Evolutionary conservation across 2,888 invertebrate genomes (phyloP), one percentile per base, ranked within the genome.

Genomic region (Meandrusa payeni): DNA sequence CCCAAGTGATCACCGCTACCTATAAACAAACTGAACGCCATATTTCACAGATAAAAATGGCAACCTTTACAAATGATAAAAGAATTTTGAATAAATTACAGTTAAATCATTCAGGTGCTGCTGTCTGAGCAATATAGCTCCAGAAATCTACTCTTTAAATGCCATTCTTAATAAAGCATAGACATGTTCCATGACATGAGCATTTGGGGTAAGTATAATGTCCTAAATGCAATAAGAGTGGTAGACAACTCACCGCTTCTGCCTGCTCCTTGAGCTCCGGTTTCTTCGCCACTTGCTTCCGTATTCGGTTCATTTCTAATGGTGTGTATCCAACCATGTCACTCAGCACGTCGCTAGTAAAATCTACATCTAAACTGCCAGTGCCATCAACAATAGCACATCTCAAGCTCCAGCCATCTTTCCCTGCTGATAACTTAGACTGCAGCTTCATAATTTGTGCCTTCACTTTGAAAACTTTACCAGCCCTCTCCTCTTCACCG

Each of bases 321-420:
- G 89, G 87, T 1, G 86, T 78, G 45, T 75, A 80, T 0, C 89
- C 90, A 1, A 88, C 83, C 40, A 90, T 59, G 33, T 81, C 73
- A 0, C 89, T 77, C 1, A 91, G 67, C 5, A 92, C 88, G 54
- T 89, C 80, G 48, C 89, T 89, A 0, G 90, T 83, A 38, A 93
- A 87, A 9, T 82, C 79, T 1, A 90, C 89, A 34, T 89, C 83
- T 7, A 92, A 51, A 36, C 69, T 78, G 1, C 88, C 90, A 2
- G 89, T 90, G 9, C 81, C 86, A 65, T 93, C 93, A 3, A 81
- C 78, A 31, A 93, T 70, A 4, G 81, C 86, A 47, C 91, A 90
- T 41, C 80, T 85, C 15, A 92, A 69, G 57, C 78, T 78, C 90
- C 91, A 92, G 0, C 70, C 76, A 0, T 81, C 74, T 48, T 89